phyloP scores from a whole-genome alignment of 2,888 invertebrate species.

The Stomorhina lunata region DNA sequence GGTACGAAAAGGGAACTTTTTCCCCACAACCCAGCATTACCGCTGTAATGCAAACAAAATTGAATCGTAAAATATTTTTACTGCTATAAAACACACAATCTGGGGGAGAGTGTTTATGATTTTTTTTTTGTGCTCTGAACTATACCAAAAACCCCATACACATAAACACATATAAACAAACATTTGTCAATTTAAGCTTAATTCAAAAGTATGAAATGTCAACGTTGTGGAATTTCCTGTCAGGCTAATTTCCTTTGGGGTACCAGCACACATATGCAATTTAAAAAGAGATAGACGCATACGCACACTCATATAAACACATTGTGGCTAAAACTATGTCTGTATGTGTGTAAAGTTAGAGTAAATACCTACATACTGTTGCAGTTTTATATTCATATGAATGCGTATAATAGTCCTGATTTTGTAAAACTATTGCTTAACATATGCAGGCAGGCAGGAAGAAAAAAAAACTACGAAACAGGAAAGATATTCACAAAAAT shows the following conservation, averaged over 20 bases:
- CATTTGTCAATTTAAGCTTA: conserved; percentile 57
- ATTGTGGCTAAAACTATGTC: conserved; percentile 36
- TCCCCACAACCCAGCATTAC: background rate
- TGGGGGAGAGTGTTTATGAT: background rate
- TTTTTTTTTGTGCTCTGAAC: background rate
- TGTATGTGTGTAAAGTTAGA: background rate
- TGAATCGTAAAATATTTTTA: background rate
- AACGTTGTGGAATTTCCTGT: conserved; percentile 75
- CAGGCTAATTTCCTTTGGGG: conserved; percentile 76
- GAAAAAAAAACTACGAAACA: background rate
- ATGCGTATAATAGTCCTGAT: conserved; percentile 14
- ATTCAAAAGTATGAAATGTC: conserved; percentile 62
- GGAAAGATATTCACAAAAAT: conserved; percentile 27
- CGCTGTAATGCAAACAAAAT: background rate
- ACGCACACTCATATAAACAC: background rate
- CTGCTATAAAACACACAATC: background rate
- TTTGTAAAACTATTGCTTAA: conserved; percentile 34
- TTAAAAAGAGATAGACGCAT: background rate
- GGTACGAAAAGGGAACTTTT: too few relatives aligned
- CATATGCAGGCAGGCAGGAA: background rate
- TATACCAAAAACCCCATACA: background rate
- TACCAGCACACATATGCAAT: conserved; percentile 26
- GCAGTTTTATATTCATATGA: background rate
- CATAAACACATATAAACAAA: background rate
- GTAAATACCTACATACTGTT: background rate